Conservation (phyloP, 2,797 vertebrate species). For the Taeniopygia guttata region DNA sequence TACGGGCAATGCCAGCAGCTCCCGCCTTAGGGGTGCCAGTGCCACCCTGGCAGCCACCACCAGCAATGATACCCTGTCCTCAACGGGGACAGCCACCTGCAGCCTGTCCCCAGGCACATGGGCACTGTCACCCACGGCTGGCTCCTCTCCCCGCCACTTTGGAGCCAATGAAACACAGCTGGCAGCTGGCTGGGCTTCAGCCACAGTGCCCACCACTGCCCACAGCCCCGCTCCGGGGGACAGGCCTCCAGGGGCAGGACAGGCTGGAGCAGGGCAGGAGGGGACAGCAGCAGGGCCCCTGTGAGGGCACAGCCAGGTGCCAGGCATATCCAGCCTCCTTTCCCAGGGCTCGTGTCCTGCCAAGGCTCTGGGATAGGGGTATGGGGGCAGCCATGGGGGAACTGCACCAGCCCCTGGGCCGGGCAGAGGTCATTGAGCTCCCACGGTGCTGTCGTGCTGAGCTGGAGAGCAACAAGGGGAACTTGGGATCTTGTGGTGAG, state of each 20-base stretch:
- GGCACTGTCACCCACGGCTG: background rate
- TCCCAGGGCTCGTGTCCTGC: fast-evolving
- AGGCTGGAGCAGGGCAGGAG: background rate
- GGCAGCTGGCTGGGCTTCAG: background rate
- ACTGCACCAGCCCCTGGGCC: fast-evolving
- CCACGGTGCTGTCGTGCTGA: fast-evolving
- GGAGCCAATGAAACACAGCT: background rate
- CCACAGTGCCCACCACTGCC: background rate
- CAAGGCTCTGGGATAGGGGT: fast-evolving
- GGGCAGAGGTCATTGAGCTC: background rate
- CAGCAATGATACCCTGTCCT: background rate
- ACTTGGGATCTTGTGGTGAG: slow-evolving; percentile 18
- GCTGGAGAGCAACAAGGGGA: background rate
- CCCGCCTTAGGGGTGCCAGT: fast-evolving
- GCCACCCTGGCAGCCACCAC: background rate
- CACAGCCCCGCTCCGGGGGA: fast-evolving
- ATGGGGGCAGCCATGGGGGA: background rate
- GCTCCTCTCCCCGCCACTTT: background rate
- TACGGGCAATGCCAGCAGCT: background rate
- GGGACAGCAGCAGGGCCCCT: background rate
- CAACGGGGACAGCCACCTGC: fast-evolving
- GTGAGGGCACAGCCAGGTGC: background rate
- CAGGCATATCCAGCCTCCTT: background rate
- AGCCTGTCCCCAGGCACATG: background rate
- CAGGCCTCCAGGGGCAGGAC: background rate